Evolutionary conservation across 1,140 invertebrate species (phyloP).

Genomic region (Sipha flava): DNA sequence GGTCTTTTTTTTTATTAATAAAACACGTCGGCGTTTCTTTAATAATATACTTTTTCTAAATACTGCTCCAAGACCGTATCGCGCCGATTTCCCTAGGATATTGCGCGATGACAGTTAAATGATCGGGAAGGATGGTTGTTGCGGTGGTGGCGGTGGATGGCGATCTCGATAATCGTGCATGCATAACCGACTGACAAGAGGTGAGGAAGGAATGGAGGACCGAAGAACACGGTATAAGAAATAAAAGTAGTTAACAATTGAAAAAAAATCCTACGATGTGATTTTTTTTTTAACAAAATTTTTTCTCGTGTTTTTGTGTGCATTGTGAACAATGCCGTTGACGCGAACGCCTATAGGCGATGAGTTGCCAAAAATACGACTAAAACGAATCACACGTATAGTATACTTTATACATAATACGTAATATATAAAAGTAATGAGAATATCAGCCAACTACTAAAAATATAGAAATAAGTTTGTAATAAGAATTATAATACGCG

Average conservation of each 20-base stretch:
- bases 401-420: neutral
- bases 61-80: neutral
- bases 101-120: neutral
- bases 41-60: constrained; percentile 1
- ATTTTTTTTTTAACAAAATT: neutral
- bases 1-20: neutral
- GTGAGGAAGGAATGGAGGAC: neutral
- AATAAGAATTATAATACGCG: neutral
- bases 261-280: neutral
- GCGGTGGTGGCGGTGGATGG: neutral
- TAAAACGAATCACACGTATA: neutral
- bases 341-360: neutral
- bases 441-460: neutral
- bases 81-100: constrained; percentile 22
- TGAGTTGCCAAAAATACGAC: neutral
- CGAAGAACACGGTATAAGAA: neutral
- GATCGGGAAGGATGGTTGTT: neutral
- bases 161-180: constrained; percentile 12
- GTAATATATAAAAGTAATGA: neutral
- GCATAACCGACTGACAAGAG: neutral
- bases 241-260: neutral
- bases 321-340: neutral
- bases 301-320: neutral
- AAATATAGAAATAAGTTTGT: neutral
- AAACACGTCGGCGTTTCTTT: neutral